phyloP scores from a whole-genome alignment of 2,888 invertebrate species.

The Xanthia togata region DNA sequence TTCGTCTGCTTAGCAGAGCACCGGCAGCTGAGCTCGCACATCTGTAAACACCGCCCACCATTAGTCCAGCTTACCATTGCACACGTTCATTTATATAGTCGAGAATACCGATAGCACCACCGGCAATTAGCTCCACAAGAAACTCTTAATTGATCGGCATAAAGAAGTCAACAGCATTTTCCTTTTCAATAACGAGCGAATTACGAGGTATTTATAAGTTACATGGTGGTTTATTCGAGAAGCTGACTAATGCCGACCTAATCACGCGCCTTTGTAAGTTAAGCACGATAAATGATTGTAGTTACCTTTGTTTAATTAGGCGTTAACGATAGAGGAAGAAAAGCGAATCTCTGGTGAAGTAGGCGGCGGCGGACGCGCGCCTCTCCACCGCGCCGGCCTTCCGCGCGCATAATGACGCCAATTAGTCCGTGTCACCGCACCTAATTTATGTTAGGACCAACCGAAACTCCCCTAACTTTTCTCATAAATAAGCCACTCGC shows the following conservation, averaged over 20 bases:
- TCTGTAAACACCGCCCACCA: conserved; percentile 73
- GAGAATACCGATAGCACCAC: conserved; percentile 64
- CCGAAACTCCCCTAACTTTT: conserved; percentile 80
- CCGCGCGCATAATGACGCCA: conserved; percentile 80
- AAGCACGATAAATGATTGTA: conserved; percentile 72
- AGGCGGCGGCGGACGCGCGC: conserved; percentile 50
- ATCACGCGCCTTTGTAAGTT: conserved; percentile 74
- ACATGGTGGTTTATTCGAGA: conserved; percentile 71
- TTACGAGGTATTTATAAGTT: conserved; percentile 72
- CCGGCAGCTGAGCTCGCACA: conserved; percentile 72
- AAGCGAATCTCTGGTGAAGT: conserved; percentile 60
- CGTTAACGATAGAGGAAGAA: conserved; percentile 68
- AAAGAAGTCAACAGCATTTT: conserved; percentile 70
- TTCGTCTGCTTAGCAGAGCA: conserved; percentile 74
- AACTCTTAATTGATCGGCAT: conserved; percentile 74
- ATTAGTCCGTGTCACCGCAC: conserved; percentile 82
- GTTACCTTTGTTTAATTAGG: conserved; percentile 71
- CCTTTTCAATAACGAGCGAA: conserved; percentile 68
- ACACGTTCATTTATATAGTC: conserved; percentile 68
- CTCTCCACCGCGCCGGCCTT: conserved; percentile 66
- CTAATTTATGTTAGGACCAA: conserved; percentile 81
- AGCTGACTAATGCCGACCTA: conserved; percentile 69
- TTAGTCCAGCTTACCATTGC: conserved; percentile 71
- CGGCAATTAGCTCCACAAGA: conserved; percentile 69
- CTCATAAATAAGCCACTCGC: conserved; percentile 80